A percentile compares a stretch with the other conserved stretches of the same genome.
Evolutionary conservation across 2,113 vertebrate species (phyloP).

Genomic region (Scomber colias): DNA sequence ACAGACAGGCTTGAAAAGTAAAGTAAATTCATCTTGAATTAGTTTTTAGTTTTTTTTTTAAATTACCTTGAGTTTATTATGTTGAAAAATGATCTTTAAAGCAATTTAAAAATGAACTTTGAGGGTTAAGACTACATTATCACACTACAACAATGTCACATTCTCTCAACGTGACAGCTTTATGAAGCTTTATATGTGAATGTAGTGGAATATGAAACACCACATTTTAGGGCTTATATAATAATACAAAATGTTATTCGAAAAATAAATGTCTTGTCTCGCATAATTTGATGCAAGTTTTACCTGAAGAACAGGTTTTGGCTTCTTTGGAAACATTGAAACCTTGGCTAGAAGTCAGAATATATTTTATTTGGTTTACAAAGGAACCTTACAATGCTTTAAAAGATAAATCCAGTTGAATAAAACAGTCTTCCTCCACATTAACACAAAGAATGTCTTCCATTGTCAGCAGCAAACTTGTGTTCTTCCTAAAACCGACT

Average conservation of each 20-base stretch:
- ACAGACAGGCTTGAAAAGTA: too few species aligned
- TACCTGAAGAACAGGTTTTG: neutral
- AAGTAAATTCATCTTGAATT: too few species aligned
- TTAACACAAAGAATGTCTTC: constrained; percentile 5
- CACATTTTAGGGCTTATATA: neutral
- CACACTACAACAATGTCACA: neutral
- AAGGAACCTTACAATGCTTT: neutral
- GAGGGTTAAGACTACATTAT: neutral
- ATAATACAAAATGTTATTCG: neutral
- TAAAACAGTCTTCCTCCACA: neutral
- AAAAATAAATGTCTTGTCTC: neutral
- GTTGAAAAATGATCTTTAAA: neutral
- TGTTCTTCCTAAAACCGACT: constrained; percentile 25
- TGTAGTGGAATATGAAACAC: neutral
- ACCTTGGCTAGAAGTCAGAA: neutral
- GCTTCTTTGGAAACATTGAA: neutral
- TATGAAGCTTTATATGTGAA: neutral
- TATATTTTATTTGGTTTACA: constrained; percentile 1
- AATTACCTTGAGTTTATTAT: neutral
- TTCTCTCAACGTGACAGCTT: too few species aligned
- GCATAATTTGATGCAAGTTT: neutral
- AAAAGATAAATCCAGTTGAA: neutral
- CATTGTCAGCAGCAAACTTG: constrained; percentile 14
- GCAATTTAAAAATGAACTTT: neutral
- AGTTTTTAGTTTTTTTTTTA: too few species aligned